A percentile compares a stretch with the other conserved stretches of the same genome.
Evolutionary conservation across 2,797 vertebrate species (phyloP).

Genomic region (Gambusia yucatana): DNA sequence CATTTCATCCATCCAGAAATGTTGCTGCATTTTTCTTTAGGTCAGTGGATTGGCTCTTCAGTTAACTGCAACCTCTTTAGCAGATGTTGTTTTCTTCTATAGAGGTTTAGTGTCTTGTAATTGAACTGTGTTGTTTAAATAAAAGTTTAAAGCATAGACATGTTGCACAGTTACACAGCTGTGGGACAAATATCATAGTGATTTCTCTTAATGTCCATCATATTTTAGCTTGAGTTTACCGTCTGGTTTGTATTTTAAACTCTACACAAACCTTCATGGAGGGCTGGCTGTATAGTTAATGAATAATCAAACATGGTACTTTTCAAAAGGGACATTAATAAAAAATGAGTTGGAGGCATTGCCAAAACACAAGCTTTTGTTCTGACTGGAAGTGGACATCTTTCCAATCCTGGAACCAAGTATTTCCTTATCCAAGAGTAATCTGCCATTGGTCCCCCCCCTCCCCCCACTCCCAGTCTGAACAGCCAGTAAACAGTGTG

Average conservation of each 20-base stretch:
- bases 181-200: background rate
- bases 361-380: background rate
- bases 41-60: too few relatives aligned
- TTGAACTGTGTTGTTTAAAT: too few relatives aligned
- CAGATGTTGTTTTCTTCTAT: too few relatives aligned
- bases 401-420: background rate
- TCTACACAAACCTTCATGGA: background rate
- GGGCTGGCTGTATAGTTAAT: background rate
- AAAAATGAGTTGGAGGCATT: background rate
- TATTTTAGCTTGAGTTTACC: background rate
- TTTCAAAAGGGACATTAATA: background rate
- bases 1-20: too few relatives aligned
- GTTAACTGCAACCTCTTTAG: background rate
- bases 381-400: background rate
- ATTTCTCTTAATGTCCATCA: too few relatives aligned
- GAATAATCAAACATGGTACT: conserved; percentile 1
- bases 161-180: background rate
- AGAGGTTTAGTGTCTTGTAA: too few relatives aligned
- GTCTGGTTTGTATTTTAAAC: background rate
- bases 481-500: background rate
- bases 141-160: background rate
- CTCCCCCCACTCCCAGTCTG: background rate
- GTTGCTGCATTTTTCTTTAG: too few relatives aligned
- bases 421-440: background rate
- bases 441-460: background rate